These are phyloP conservation scores for Camptogramma bilineatum DNA, from an alignment of 2,888 invertebrate genomes.

Conservation along the genomic window DNA sequence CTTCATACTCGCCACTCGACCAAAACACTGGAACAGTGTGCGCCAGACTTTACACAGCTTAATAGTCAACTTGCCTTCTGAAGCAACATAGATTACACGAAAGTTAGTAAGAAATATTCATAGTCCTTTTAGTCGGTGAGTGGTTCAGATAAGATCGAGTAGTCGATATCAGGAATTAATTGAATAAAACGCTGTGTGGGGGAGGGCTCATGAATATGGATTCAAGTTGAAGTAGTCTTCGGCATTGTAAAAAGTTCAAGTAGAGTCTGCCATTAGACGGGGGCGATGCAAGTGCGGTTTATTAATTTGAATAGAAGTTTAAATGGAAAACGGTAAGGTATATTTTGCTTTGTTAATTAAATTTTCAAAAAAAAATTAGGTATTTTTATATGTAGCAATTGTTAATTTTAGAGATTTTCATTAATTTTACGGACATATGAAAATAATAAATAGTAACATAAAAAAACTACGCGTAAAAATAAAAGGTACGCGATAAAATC, in stretches of 20 bases:
- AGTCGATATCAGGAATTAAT: conserved; percentile 72
- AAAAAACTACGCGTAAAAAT: too few species aligned
- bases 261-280: conserved; percentile 64
- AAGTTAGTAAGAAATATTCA: conserved; percentile 44
- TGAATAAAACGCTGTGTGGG: conserved; percentile 75
- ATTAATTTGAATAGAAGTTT: conserved; percentile 5
- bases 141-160: conserved; percentile 54
- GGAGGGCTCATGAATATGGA: conserved; percentile 78
- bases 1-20: background rate
- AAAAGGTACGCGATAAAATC: too few species aligned
- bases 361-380: too few species aligned
- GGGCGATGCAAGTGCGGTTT: conserved; percentile 39
- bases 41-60: background rate
- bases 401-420: too few species aligned
- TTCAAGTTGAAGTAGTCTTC: conserved; percentile 64
- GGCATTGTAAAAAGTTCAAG: conserved; percentile 68
- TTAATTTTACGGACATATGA: too few species aligned
- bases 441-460: too few species aligned
- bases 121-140: conserved; percentile 54
- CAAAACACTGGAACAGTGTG: background rate
- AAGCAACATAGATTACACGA: background rate
- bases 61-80: background rate
- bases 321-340: background rate
- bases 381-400: too few species aligned
- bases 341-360: background rate